Base-by-base conservation (phyloP, 1,140 invertebrate genomes). In the Ceratosolen fusciceps region DNA sequence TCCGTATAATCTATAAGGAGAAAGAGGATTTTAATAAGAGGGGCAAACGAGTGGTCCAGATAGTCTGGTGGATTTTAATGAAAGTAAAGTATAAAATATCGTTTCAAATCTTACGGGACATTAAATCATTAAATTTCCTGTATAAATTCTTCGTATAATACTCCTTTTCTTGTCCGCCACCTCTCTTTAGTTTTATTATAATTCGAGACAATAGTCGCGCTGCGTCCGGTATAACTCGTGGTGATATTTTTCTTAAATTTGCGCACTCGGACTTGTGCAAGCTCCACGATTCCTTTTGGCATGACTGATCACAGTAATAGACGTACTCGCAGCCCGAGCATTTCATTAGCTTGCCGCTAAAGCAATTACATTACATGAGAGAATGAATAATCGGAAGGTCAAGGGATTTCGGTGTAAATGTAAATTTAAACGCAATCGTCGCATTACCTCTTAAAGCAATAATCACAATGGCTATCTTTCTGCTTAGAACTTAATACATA, bases 241-340 rank as follows among this genome's bases (percentile, higher is more conserved):
- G 94, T 16, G 90, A 84, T 34, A 95, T 90, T 81, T 91, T 91
- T 84, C 94, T 94, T 29, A 96, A 91, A 84, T 93, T 93, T 43
- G 90, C 84, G 86, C 96, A 96, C 90, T 97, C 96, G 84, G 88
- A 88, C 88, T 95, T 96, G 84, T 97, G 96, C 78, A 94, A 91
- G 21, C 84, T 83, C 96, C 96, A 97, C 3, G 93, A 93, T 81
- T 93, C 90, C 85, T 91, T 93, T 85, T 97, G 96, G 87, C 96
- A 97, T 68, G 84, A 85, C 43, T 92, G 92, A 74, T 93, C 93
- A 85, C 96, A 97, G 82, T 96, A 97, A 86, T 93, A 92, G 2
- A 95, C 94, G 86, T 94, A 95, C n/a, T 94, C 92, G 86, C 95
- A 96, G n/a, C 91, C 93, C 1, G 94, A 93, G 88, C 95, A 96